phyloP scores from a whole-genome alignment of 1,140 invertebrate species.

The Eufriesea mexicana region DNA sequence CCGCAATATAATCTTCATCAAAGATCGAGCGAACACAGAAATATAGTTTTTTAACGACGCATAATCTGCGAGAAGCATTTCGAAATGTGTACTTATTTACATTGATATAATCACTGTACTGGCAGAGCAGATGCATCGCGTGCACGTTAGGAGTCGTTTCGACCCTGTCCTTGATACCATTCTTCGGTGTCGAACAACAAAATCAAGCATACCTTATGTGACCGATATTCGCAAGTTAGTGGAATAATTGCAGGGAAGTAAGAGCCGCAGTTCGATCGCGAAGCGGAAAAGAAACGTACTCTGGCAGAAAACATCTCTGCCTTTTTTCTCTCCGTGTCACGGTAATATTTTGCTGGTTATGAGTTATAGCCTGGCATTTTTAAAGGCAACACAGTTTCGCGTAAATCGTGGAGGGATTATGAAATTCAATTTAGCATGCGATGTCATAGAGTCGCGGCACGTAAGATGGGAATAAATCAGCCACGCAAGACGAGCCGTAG shows the following conservation, averaged over 20 bases:
- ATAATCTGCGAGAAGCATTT: background rate
- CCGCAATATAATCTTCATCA: background rate
- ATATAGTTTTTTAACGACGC: background rate
- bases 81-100: conserved; percentile 8
- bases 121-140: conserved; percentile 28
- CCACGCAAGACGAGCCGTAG: background rate
- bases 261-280: background rate
- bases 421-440: conserved; percentile 35
- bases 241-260: conserved; percentile 32
- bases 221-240: conserved; percentile 2
- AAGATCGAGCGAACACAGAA: background rate
- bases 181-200: conserved; percentile 21
- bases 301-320: background rate
- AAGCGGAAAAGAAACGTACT: background rate
- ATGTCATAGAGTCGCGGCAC: conserved; percentile 10
- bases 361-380: background rate
- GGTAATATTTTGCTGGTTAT: background rate
- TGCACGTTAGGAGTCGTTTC: conserved; percentile 37
- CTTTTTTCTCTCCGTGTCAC: background rate
- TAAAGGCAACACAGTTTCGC: background rate
- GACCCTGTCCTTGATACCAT: conserved; percentile 39
- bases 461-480: conserved; percentile 29
- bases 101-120: conserved; percentile 38
- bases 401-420: conserved; percentile 11
- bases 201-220: conserved; percentile 21